Percentiles rank a stretch among this genome's conserved stretches.
These are phyloP conservation scores for Trichomalopsis sarcophagae DNA, from an alignment of 1,140 invertebrate genomes.

Conservation along the genomic window DNA sequence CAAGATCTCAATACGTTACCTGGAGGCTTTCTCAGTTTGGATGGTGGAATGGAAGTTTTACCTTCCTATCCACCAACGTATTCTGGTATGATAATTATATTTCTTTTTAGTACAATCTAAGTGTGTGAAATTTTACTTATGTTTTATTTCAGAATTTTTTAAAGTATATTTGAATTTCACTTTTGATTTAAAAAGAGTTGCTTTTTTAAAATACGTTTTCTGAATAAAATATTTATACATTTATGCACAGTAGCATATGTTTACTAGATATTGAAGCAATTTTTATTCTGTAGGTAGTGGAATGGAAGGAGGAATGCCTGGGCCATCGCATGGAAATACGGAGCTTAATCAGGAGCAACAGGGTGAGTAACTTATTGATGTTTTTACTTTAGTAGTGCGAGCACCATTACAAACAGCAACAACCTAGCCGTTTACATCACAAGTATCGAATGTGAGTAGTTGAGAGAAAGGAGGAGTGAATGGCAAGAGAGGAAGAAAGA, in stretches of 20 bases:
- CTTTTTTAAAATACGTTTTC: neutral
- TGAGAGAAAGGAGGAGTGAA: constrained; percentile 67
- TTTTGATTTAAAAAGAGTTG: neutral
- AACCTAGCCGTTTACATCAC: constrained; percentile 75
- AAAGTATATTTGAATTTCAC: neutral
- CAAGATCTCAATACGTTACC: constrained; percentile 72
- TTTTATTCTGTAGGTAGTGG: constrained; percentile 64
- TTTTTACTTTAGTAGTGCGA: constrained; percentile 72
- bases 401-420: constrained; percentile 76
- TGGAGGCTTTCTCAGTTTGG: constrained; percentile 72
- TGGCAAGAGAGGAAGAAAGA: constrained; percentile 22
- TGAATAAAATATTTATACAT: neutral
- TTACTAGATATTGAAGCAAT: constrained; percentile 2
- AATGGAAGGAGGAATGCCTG: constrained; percentile 71
- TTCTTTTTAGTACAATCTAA: neutral
- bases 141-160: neutral
- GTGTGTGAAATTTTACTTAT: neutral
- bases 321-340: constrained; percentile 69
- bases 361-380: constrained; percentile 68
- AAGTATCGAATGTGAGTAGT: constrained; percentile 72
- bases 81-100: constrained; percentile 64
- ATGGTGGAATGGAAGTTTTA: constrained; percentile 73
- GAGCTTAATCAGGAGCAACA: constrained; percentile 73
- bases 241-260: neutral
- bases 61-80: constrained; percentile 71